Conservation (phyloP, 2,888 invertebrate species). For the Caenorhabditis uteleia region DNA sequence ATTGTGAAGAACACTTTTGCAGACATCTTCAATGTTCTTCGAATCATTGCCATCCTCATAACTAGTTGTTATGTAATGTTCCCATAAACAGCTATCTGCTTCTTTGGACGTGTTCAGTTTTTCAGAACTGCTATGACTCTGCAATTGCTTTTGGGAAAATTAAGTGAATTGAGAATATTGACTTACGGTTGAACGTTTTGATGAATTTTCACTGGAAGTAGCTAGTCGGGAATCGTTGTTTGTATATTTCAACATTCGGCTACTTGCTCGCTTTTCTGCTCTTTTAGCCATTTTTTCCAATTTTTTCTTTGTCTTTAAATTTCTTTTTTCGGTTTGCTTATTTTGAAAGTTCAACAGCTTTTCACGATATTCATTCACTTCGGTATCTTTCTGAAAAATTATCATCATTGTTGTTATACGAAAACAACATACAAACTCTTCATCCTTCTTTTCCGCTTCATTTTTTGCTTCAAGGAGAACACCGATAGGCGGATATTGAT, state of each 20-base stretch:
- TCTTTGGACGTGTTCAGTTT: no score
- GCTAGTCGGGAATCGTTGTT: neutral
- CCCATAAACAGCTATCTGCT: no score
- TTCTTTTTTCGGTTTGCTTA: constrained; percentile 10
- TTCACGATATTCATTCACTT: constrained; percentile 19
- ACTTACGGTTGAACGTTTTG: no score
- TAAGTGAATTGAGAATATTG: no score
- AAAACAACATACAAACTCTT: constrained; percentile 23
- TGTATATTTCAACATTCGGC: constrained; percentile 7
- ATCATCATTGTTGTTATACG: neutral
- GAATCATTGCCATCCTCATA: no score
- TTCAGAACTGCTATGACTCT: no score
- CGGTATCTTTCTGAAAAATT: constrained; percentile 27
- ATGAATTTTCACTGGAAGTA: no score
- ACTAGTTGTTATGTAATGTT: no score
- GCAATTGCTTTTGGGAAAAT: no score
- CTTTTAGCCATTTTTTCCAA: neutral
- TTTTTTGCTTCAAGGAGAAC: constrained; percentile 18
- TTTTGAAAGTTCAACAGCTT: constrained; percentile 12
- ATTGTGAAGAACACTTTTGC: no score
- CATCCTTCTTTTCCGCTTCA: constrained; percentile 20
- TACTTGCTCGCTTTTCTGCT: neutral
- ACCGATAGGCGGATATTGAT: constrained; percentile 12
- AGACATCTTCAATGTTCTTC: no score
- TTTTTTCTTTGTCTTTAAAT: constrained; percentile 5